Conservation (phyloP, 2,113 vertebrate species). For the Carassius gibelio region DNA sequence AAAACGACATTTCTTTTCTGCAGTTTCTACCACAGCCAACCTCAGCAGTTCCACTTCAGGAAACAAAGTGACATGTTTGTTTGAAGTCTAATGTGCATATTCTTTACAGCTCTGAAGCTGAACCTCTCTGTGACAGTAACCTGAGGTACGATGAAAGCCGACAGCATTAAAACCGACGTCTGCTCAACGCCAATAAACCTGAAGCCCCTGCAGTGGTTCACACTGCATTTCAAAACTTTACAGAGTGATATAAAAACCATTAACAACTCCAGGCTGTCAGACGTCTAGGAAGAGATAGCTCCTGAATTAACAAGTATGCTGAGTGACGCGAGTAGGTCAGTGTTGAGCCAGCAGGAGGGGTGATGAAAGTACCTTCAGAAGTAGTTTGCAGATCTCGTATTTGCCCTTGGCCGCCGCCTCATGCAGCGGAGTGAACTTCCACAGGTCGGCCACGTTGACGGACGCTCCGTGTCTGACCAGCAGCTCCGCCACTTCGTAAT, state of each 20-base stretch:
- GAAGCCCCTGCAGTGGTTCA: background rate
- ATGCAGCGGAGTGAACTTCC: conserved; percentile 99
- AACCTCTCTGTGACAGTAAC: conserved; percentile 1
- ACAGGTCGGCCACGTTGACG: conserved; percentile 96
- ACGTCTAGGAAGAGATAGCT: conserved; percentile 3
- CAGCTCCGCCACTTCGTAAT: conserved; percentile 97
- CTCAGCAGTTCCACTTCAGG: conserved; percentile 9
- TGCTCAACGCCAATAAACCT: conserved; percentile 29
- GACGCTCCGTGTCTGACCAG: conserved; percentile 94
- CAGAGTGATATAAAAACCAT: conserved; percentile 18
- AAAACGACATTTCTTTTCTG: background rate
- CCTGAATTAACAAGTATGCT: conserved; percentile 7
- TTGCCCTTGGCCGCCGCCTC: conserved; percentile 99
- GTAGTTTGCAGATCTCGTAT: conserved; percentile 98
- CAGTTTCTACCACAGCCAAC: background rate
- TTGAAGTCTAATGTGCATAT: conserved; percentile 7
- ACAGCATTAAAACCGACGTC: conserved; percentile 13
- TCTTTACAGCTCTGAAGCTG: background rate
- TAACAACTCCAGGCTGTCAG: conserved; percentile 29
- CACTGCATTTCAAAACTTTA: conserved; percentile 17
- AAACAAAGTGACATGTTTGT: conserved; percentile 10
- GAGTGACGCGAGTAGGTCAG: conserved; percentile 10
- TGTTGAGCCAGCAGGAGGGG: conserved; percentile 42
- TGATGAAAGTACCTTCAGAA: conserved; percentile 85
- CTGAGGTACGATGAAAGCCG: conserved; percentile 35